These are phyloP conservation scores for Drosophila infuscata DNA, from an alignment of 2,888 invertebrate species.

Conservation along the genomic window DNA sequence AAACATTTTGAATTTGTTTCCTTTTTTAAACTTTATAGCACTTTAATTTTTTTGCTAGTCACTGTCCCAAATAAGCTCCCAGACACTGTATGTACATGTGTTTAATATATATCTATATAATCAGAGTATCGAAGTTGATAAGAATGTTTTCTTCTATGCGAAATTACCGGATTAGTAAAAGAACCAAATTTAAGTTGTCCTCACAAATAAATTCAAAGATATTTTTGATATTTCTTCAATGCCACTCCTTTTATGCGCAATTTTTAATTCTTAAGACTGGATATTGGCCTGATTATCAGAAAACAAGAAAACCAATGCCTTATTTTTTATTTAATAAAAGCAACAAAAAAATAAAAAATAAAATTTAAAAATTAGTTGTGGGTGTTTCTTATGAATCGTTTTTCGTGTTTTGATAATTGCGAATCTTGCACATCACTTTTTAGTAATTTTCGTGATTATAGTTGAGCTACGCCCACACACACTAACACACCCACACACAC, in stretches of 20 bases:
- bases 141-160: no score
- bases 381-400: neutral
- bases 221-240: neutral
- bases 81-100: neutral
- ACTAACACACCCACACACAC: neutral
- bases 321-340: neutral
- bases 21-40: no score
- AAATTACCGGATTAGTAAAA: neutral
- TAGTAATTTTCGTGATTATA: neutral
- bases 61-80: no score
- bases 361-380: neutral
- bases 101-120: neutral
- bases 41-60: no score
- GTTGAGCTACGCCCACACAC: slow-evolving; percentile 25
- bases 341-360: neutral
- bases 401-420: neutral
- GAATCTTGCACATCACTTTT: neutral
- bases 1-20: no score
- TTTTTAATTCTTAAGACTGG: neutral
- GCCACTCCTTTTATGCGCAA: no score
- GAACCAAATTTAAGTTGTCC: no score
- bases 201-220: neutral
- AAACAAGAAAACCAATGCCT: neutral
- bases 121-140: no score
- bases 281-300: neutral